phyloP scores from a whole-genome alignment of 2,888 invertebrate species.

The Pardosa pseudoannulata region DNA sequence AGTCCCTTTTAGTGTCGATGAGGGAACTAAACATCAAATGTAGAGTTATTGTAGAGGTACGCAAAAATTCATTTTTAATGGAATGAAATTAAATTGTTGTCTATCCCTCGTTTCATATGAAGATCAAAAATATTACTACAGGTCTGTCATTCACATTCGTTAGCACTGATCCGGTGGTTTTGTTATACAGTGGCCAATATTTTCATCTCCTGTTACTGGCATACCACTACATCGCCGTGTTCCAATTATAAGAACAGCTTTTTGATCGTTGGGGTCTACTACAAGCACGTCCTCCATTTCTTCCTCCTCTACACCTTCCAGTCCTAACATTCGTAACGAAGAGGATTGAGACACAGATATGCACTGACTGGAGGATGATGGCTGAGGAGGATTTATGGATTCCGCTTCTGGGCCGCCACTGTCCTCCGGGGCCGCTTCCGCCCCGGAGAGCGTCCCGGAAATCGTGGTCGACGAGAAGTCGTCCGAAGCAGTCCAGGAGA shows the following conservation, averaged over 20 bases:
- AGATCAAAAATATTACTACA: constrained; percentile 34
- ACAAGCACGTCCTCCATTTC: constrained; percentile 64
- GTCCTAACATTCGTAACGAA: constrained; percentile 36
- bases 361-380: constrained; percentile 42
- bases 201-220: constrained; percentile 58
- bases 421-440: constrained; percentile 7
- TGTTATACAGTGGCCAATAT: constrained; percentile 65
- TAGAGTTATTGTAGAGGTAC: too few species aligned
- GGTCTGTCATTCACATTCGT: constrained; percentile 66
- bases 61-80: too few species aligned
- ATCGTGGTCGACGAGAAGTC: constrained; percentile 66
- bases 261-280: constrained; percentile 68
- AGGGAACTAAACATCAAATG: too few species aligned
- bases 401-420: constrained; percentile 9
- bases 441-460: constrained; percentile 65
- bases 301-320: constrained; percentile 38
- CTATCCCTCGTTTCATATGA: neutral
- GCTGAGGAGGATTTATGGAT: constrained; percentile 16
- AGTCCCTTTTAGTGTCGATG: too few species aligned
- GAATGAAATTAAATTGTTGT: too few species aligned
- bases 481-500: constrained; percentile 70
- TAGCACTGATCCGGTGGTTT: constrained; percentile 66
- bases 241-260: constrained; percentile 62
- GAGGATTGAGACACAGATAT: constrained; percentile 59
- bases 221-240: constrained; percentile 56